phyloP scores from a whole-genome alignment of 2,113 vertebrate genomes.

The Merops nubicus region DNA sequence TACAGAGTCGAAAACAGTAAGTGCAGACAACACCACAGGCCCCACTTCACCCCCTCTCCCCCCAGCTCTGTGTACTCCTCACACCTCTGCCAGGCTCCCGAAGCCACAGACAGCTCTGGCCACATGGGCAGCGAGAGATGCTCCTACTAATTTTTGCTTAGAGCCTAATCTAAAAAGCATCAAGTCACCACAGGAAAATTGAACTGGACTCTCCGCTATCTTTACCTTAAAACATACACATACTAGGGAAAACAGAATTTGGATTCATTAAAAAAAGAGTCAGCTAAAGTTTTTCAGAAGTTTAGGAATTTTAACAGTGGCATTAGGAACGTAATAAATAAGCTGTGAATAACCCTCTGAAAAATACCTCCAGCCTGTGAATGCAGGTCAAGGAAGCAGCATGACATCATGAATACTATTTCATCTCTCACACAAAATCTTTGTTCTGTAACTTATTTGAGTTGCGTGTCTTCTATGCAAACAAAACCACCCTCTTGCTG shows the following conservation, averaged over 20 bases:
- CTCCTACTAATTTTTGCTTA: background rate
- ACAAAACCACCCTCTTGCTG: fast-evolving
- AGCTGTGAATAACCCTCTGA: background rate
- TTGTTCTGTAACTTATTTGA: background rate
- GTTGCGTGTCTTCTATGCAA: background rate
- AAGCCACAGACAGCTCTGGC: background rate
- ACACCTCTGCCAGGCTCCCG: background rate
- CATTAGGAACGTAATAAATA: background rate
- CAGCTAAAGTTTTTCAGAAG: background rate
- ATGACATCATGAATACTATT: background rate
- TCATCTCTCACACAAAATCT: background rate
- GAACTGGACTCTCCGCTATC: background rate
- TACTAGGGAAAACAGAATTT: background rate
- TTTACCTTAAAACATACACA: background rate
- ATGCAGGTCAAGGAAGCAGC: background rate
- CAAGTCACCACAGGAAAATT: background rate
- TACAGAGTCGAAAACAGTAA: too few species aligned
- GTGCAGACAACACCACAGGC: background rate
- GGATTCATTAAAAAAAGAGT: background rate
- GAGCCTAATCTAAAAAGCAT: background rate
- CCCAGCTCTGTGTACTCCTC: fast-evolving
- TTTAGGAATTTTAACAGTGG: background rate
- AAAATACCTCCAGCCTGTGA: background rate
- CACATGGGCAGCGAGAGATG: background rate
- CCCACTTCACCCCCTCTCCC: background rate